Base-by-base conservation (phyloP, 2,888 invertebrate species). In the Synergus umbraculus region DNA sequence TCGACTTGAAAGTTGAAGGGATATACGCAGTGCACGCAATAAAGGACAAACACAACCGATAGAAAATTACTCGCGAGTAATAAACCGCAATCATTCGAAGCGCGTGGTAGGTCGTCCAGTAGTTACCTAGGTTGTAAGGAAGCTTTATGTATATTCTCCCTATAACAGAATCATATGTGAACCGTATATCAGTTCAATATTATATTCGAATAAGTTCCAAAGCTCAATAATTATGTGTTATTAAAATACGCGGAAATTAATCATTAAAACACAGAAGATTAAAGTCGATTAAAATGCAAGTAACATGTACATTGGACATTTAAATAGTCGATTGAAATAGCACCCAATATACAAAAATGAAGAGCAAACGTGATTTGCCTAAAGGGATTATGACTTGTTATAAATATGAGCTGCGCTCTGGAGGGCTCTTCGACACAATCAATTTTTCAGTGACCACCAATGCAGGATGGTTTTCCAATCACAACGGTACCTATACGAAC, bases 41-140 rank as follows among this genome's bases (percentile, higher is more conserved):
- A 41, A 73, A 73, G 29, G 54, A 41, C 37, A 73, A 73, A 73
- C 54, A 73, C 73, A 73, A 73, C 73, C 73, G 37, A 54, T 73
- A 73, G 54, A 54, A 73, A 73, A 54, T 73, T 73, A 73, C 73
- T 73, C 73, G 73, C n/a, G 73, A 73, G 54, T 73, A 73, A 73
- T 54, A 73, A 54, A 73, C 73, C 54, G 73, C 73, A 54, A 73
- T 73, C 73, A 73, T 73, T 54, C 37, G 73, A 73, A 73, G 73
- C 37, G 37, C 37, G 54, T 73, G 54, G 73, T 54, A 54, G 73
- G 49, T 54, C 73, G 18, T 8, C 37, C 54, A 49, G n/a, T 49
- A 73, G 73, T 41, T 54, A 54, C 66, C 15, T 43, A 7, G 29
- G 49, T 49, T 69, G 49, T 7, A 69, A 49, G 49, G 49, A 54